Evolutionary conservation across 2,797 vertebrate genomes (phyloP).

Genomic region (Catamblyrhynchus diadema): DNA sequence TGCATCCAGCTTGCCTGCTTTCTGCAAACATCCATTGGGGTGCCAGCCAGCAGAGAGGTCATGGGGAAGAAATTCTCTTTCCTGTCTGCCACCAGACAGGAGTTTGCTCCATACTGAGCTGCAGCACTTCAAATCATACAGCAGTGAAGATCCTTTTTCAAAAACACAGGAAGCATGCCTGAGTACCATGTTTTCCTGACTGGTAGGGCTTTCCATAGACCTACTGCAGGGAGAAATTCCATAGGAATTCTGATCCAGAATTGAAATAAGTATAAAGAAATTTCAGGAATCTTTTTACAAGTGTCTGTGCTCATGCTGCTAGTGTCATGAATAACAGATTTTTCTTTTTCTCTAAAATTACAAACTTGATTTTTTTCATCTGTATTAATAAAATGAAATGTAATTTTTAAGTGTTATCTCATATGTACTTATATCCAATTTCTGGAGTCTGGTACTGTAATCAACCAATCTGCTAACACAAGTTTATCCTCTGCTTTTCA

Average conservation of each 20-base stretch:
- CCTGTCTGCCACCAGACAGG: not conserved
- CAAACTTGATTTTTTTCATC: not conserved
- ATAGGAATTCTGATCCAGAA: not conserved
- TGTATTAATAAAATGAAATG: not conserved
- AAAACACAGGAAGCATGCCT: not conserved
- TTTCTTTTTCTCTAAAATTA: not conserved
- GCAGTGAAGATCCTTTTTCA: not conserved
- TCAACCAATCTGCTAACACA: not conserved
- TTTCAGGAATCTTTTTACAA: not conserved
- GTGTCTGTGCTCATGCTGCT: not conserved
- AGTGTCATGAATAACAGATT: not conserved
- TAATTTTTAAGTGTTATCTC: not conserved
- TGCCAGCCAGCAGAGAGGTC: not conserved
- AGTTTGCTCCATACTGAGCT: not conserved
- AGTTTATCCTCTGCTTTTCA: conserved; percentile 16
- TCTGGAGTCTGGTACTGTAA: not conserved
- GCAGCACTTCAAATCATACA: not conserved
- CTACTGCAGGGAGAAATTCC: not conserved
- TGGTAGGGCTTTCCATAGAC: not conserved
- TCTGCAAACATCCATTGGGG: not conserved
- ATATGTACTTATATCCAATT: not conserved
- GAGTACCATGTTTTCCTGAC: not conserved
- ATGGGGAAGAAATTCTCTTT: not conserved
- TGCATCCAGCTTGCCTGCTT: not conserved
- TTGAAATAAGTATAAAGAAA: not conserved